Evolutionary conservation across 1,140 invertebrate species (phyloP).

Genomic region (Heliconius hewitsoni): DNA sequence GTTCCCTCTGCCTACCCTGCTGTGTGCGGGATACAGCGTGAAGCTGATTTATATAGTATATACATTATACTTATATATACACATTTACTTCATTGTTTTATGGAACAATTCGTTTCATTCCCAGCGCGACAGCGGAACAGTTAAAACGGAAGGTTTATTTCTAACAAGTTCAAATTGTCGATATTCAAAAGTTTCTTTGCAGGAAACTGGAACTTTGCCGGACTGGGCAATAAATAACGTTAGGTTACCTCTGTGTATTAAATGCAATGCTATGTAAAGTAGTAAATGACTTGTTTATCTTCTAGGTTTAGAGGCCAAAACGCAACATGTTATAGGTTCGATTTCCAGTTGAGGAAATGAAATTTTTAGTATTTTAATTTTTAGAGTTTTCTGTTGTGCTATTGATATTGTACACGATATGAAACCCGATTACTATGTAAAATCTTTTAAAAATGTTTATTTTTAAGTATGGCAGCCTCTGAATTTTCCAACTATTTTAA

Average conservation of each 20-base stretch:
- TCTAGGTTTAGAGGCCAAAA: background rate
- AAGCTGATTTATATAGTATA: no score
- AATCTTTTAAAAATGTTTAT: no score
- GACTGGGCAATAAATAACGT: conserved; percentile 3
- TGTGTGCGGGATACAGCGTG: no score
- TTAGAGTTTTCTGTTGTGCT: background rate
- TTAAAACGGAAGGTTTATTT: conserved; percentile 15
- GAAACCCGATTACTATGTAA: no score
- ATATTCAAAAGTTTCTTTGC: conserved; percentile 18
- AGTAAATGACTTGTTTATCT: background rate
- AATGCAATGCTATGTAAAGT: conserved; percentile 5
- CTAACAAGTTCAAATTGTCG: conserved; percentile 20
- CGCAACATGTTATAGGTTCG: no score
- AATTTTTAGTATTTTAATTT: no score
- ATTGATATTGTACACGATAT: background rate
- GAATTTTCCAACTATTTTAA: no score
- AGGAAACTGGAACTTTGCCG: conserved; percentile 9
- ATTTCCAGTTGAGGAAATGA: no score
- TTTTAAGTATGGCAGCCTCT: no score
- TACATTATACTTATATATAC: background rate
- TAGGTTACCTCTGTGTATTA: background rate
- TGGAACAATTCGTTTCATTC: conserved; percentile 12
- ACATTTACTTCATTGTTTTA: background rate
- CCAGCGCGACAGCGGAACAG: conserved; percentile 10
- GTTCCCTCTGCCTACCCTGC: no score